Base-by-base conservation (phyloP, 2,797 vertebrate genomes). In the Xyrichtys novacula region DNA sequence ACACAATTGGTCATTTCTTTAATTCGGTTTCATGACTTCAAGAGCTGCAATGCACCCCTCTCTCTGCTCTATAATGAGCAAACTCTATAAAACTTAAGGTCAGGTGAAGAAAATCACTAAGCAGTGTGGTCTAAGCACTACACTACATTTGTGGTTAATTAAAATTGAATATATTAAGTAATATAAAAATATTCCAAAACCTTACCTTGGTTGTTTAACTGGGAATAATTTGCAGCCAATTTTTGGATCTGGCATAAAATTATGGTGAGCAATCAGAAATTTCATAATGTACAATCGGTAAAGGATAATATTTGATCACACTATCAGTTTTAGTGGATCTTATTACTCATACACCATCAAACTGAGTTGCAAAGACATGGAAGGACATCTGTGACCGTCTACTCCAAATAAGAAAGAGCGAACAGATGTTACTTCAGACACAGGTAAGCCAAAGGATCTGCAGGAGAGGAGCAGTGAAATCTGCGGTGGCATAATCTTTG, bases 391-490 rank as follows among this genome's bases (percentile, higher is more conserved):
- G 3, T 29, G 15, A 56, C 39, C 17, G 32, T 40, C 54, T 6
- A 16, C 26, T 19, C 1, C 25, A 12, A 15, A 8, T 36, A 16
- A 39, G 49, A 5, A 31, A 12, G 2, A 47, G 58, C 42, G 34
- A 20, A 52, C 36, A 10, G 1, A 56, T 17, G 34, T 54, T 48
- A 32, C 25, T 40, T 38, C 32, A 67, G 25, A 59, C 20, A 10
- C 4, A 5, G 40, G 26, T 20, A 20, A 39, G 60, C 20, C 17
- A 46, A 48, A 34, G 7, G 48, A 67, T 55, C 52, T 59, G 54
- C 54, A 44, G 29, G 10, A 36, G 25, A 17, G n/a, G 7, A 26
- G 55, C 25, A 28, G 1, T 15, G 8, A 38, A 25, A 74, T 29
- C 28, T 11, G 12, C 28, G 29, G 20, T 15, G 6, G 40, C 54